Percentiles rank a stretch among this genome's conserved stretches.
Conservation (phyloP, 2,113 vertebrate species). For the Indicator indicator region DNA sequence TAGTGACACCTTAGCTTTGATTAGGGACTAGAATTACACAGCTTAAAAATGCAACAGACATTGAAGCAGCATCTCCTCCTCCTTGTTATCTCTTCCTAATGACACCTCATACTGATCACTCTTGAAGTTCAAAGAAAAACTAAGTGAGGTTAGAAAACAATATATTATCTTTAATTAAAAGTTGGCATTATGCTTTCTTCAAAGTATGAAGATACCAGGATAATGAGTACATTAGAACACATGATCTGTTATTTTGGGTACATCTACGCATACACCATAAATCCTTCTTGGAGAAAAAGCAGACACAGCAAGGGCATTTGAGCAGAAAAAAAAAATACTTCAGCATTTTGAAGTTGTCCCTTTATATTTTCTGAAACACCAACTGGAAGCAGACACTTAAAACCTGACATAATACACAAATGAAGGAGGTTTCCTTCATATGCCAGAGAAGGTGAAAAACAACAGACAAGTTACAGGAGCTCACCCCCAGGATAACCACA, state of each 20-base stretch:
- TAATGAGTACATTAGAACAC: conserved; percentile 1
- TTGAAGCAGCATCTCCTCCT: background rate
- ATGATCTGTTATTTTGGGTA: background rate
- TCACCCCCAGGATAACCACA: background rate
- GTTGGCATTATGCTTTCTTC: background rate
- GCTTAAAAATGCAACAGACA: background rate
- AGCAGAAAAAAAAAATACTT: background rate
- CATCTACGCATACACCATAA: background rate
- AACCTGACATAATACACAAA: background rate
- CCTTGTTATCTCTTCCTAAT: background rate
- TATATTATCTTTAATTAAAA: conserved; percentile 51
- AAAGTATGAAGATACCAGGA: background rate
- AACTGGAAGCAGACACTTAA: background rate
- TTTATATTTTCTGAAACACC: background rate
- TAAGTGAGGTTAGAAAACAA: conserved; percentile 39
- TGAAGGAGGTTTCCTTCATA: background rate
- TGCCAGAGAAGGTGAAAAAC: background rate
- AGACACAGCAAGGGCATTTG: background rate
- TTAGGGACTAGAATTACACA: background rate
- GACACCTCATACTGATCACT: background rate
- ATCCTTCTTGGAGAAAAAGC: background rate
- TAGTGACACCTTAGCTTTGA: background rate
- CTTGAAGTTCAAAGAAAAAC: conserved; percentile 31
- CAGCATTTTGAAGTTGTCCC: background rate
- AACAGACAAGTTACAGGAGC: background rate